A percentile compares a stretch with the other conserved stretches of the same genome.
phyloP scores from a whole-genome alignment of 1,140 invertebrate species.

The Brachionus rotundiformis region DNA sequence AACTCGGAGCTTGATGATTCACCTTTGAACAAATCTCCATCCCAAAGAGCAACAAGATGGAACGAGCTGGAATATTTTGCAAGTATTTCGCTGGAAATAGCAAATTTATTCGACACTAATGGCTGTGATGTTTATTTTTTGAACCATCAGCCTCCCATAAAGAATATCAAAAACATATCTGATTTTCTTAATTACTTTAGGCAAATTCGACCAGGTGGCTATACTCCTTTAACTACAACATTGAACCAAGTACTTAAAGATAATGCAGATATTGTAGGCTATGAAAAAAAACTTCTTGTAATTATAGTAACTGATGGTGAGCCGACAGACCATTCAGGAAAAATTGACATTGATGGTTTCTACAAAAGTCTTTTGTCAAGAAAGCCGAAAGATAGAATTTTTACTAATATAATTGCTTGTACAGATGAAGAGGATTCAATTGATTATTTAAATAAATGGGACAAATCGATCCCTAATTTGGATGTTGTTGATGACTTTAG shows the following conservation, averaged over 20 bases:
- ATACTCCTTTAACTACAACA: slow-evolving; percentile 25
- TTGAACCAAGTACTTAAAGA: not conserved
- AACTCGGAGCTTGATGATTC: slow-evolving; percentile 47
- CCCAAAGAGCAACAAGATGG: slow-evolving; percentile 26
- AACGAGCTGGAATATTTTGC: slow-evolving; percentile 39
- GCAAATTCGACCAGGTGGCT: not conserved
- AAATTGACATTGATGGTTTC: slow-evolving; percentile 32
- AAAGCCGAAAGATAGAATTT: slow-evolving; percentile 6
- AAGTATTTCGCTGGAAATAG: slow-evolving; percentile 34
- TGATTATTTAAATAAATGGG: slow-evolving; percentile 50
- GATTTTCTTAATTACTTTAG: slow-evolving; percentile 25
- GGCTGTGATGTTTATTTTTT: slow-evolving; percentile 46
- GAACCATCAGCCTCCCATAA: slow-evolving; percentile 23
- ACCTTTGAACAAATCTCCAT: slow-evolving; percentile 18
- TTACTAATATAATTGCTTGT: slow-evolving; percentile 19
- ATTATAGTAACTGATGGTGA: slow-evolving; percentile 43
- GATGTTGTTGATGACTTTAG: slow-evolving; percentile 50
- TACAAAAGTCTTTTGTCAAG: not conserved
- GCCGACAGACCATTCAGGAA: slow-evolving; percentile 16
- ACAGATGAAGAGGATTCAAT: slow-evolving; percentile 40
- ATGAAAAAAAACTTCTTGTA: slow-evolving; percentile 47
- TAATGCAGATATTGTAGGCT: not conserved
- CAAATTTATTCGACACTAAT: slow-evolving; percentile 19
- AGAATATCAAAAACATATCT: not conserved
- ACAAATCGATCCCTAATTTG: not conserved